Percentiles rank a stretch among this genome's conserved stretches.
Evolutionary conservation across 2,888 invertebrate species (phyloP).

Genomic region (Salticus scenicus): DNA sequence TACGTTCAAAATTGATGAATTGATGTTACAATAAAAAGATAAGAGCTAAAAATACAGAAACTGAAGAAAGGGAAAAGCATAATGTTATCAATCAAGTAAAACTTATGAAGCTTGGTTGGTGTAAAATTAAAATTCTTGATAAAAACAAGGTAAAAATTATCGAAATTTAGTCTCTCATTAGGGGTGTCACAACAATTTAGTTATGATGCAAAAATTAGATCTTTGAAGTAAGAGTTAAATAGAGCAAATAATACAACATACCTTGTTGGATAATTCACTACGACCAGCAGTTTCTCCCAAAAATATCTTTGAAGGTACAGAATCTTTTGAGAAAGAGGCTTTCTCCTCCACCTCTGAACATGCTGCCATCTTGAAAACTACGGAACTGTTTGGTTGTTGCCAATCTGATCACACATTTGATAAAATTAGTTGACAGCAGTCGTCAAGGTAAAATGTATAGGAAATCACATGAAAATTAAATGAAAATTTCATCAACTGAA

Average conservation of each 20-base stretch:
- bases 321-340: constrained; percentile 52
- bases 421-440: no score
- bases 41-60: neutral
- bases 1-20: neutral
- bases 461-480: no score
- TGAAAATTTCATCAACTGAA: no score
- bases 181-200: neutral
- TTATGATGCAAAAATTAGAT: neutral
- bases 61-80: neutral
- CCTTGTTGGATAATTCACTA: neutral
- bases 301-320: constrained; percentile 33
- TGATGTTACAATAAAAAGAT: neutral
- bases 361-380: constrained; percentile 69
- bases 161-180: neutral
- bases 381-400: constrained; percentile 37
- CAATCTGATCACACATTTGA: no score
- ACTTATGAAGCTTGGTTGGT: no score
- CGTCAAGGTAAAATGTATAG: no score
- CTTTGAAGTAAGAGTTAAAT: neutral
- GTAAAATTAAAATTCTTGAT: no score
- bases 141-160: neutral
- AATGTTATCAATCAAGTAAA: neutral
- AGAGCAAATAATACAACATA: neutral
- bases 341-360: constrained; percentile 60
- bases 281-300: constrained; percentile 36